Evolutionary conservation across 2,797 vertebrate species (phyloP).

Genomic region (Sebastes alutus): DNA sequence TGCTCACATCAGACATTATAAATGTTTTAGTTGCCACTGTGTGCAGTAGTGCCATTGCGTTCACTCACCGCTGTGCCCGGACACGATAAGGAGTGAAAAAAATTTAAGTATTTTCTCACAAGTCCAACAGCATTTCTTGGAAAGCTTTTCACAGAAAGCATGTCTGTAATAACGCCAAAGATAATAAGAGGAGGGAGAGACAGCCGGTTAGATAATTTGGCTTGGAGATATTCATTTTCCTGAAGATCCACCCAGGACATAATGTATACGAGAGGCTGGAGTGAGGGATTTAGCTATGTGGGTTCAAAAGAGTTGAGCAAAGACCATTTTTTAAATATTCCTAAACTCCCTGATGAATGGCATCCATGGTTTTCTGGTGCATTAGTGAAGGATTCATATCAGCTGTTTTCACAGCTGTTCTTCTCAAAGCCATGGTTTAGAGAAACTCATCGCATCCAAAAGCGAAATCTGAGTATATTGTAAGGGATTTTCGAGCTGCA

Average conservation of each 20-base stretch:
- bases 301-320: slow-evolving; percentile 40
- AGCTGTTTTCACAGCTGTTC: slow-evolving; percentile 84
- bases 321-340: slow-evolving; percentile 37
- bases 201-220: slow-evolving; percentile 59
- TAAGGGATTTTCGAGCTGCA: slow-evolving; percentile 14
- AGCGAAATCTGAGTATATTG: slow-evolving; percentile 47
- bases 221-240: slow-evolving; percentile 48
- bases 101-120: slow-evolving; percentile 66
- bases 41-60: slow-evolving; percentile 31
- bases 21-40: slow-evolving; percentile 49
- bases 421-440: slow-evolving; percentile 58
- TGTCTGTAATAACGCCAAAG: slow-evolving; percentile 62
- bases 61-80: slow-evolving; percentile 40
- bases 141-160: slow-evolving; percentile 54
- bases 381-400: slow-evolving; percentile 64
- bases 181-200: slow-evolving; percentile 60
- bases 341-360: slow-evolving; percentile 62
- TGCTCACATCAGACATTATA: slow-evolving; percentile 9
- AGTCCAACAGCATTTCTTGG: slow-evolving; percentile 62
- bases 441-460: slow-evolving; percentile 54
- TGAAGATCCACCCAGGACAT: slow-evolving; percentile 60
- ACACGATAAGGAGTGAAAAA: slow-evolving; percentile 42
- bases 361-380: slow-evolving; percentile 57
- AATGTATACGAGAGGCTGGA: slow-evolving; percentile 1
- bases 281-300: slow-evolving; percentile 14